Evolutionary conservation across 2,113 vertebrate species (phyloP), one percentile per base, ranked within the genome.

Genomic region (Neofelis nebulosa): DNA sequence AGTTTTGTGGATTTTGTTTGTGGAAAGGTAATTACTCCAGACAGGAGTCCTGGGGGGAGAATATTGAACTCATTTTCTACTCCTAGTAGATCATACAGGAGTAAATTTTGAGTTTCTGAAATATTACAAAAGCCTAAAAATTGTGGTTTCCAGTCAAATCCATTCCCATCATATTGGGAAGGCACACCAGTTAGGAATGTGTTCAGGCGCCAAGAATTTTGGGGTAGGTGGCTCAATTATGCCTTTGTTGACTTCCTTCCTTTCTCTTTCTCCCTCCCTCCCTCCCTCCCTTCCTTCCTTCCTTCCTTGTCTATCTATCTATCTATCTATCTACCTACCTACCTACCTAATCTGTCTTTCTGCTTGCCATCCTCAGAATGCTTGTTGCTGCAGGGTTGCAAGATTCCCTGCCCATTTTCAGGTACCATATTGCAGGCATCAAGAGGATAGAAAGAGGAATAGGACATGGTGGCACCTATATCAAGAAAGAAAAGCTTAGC

Each of bases 1-100:
- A 95, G 38, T 97, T 97, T 84, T 92, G 63, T 92, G 63, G 41
- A 74, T 95, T 92, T 97, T 95, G 12, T 96, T 95, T 81, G 52
- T 78, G 18, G 63, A 85, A 50, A 94, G 16, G 41, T 74, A 94
- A 94, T 97, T 95, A 97, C 82, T 94, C 48, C 68, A 92, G 95
- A 87, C 16, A 69, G 73, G 33, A 89, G 41, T 87, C 88, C 66
- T 71, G 3, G n/a, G 65, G 65, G 61, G 78, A 97, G 88, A 92
- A 80, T 87, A 61, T 55, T 92, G 23, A 96, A 83, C 88, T 96
- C 45, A 79, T 88, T 95, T 97, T 89, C 13, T 4, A 74, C 61
- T 87, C 61, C 55, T 27, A 16, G 27, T 55, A 31, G 61, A n/a
- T 76, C 86, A 80, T 61, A 83, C 36, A 92, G 25, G n/a, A 82